Evolutionary conservation across 2,888 invertebrate genomes (phyloP).

Genomic region (Scotopteryx bipunctaria): DNA sequence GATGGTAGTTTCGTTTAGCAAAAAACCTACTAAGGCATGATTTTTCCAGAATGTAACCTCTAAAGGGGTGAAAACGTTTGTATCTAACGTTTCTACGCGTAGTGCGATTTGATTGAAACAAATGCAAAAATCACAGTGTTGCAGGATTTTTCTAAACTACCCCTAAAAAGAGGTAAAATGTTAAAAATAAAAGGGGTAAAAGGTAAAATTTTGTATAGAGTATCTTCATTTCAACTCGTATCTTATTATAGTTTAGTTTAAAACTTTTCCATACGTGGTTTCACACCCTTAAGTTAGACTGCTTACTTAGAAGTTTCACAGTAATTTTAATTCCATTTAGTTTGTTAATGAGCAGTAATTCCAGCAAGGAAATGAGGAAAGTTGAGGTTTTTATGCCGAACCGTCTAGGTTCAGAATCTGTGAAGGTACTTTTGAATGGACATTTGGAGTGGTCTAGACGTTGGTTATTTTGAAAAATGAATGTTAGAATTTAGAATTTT

Average conservation of each 20-base stretch:
- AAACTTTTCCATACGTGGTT: slow-evolving; percentile 1
- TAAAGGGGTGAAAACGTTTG: too few species aligned
- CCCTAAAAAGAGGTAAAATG: too few species aligned
- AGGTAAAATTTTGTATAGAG: too few species aligned
- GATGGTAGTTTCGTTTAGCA: too few species aligned
- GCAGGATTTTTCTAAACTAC: too few species aligned
- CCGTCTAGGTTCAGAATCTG: slow-evolving; percentile 12
- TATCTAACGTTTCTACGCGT: too few species aligned
- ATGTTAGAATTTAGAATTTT: not conserved
- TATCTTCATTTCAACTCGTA: not conserved
- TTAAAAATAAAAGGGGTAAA: too few species aligned
- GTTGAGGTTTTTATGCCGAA: slow-evolving; percentile 12
- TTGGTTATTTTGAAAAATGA: not conserved
- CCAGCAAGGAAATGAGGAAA: slow-evolving; percentile 19
- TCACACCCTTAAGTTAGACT: slow-evolving; percentile 38
- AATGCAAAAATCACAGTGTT: too few species aligned
- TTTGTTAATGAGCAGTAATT: slow-evolving; percentile 25
- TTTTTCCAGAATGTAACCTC: too few species aligned
- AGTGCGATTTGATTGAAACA: too few species aligned
- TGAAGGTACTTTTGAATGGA: slow-evolving; percentile 9
- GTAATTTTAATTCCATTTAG: slow-evolving; percentile 21
- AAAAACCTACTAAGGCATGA: too few species aligned
- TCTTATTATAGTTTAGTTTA: not conserved
- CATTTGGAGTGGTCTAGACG: slow-evolving; percentile 20
- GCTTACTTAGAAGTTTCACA: slow-evolving; percentile 20